Conservation (phyloP, 2,113 vertebrate species). For the Spermophilus dauricus region DNA sequence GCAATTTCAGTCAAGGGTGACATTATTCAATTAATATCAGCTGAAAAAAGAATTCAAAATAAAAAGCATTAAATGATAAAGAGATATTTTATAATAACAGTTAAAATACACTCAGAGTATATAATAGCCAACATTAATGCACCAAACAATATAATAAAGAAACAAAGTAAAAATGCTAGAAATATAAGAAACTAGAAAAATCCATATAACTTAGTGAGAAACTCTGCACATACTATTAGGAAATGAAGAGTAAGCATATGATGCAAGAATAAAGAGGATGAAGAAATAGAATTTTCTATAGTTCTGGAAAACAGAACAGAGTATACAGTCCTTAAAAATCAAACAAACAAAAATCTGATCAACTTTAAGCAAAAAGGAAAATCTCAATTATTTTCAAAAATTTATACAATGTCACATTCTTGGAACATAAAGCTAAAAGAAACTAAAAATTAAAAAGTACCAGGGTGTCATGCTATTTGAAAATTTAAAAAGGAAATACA, state of each 20-base stretch:
- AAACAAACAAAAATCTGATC: not conserved
- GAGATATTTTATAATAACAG: not conserved
- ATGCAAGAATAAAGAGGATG: not conserved
- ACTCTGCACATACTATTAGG: not conserved
- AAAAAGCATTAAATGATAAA: not conserved
- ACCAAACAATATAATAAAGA: not conserved
- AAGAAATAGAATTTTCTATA: constrained; percentile 11
- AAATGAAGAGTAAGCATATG: constrained; percentile 28
- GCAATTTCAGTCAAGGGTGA: not conserved
- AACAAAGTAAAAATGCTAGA: not conserved
- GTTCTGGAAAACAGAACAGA: not conserved
- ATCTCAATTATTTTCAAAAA: not conserved
- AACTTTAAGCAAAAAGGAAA: constrained; percentile 21
- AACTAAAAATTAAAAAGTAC: not conserved
- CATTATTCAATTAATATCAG: not conserved
- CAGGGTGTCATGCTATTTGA: not conserved
- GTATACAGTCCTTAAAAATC: not conserved
- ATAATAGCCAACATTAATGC: not conserved
- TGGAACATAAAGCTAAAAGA: not conserved
- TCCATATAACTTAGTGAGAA: not conserved
- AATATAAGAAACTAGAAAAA: constrained; percentile 5
- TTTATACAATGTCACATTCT: not conserved
- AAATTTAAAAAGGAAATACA: not conserved
- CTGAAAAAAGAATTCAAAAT: not conserved
- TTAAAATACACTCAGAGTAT: not conserved